These are phyloP conservation scores for Glaucopsyche alexis DNA, from an alignment of 2,888 invertebrate species.

Conservation along the genomic window DNA sequence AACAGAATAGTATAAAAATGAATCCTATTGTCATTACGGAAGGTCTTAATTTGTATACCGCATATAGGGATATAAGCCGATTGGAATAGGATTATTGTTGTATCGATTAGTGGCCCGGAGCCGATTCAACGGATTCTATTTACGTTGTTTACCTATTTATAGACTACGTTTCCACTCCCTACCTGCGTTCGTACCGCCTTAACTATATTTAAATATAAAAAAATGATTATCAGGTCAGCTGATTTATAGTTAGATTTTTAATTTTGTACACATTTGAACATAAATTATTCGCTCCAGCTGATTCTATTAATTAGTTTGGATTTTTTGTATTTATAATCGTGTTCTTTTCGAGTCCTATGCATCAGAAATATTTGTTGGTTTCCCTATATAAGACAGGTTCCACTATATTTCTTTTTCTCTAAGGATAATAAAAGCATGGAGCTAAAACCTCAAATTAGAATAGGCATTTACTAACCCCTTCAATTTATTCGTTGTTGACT, in stretches of 20 bases:
- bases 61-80: conserved; percentile 46
- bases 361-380: no score
- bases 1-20: conserved; percentile 38
- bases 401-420: no score
- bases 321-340: neutral
- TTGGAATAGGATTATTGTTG: conserved; percentile 46
- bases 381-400: no score
- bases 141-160: conserved; percentile 79
- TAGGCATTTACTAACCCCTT: no score
- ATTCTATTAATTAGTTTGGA: neutral
- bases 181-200: conserved; percentile 56
- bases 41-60: conserved; percentile 44
- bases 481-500: no score
- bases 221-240: neutral
- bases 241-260: neutral
- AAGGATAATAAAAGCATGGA: no score
- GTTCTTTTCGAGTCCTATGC: no score
- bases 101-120: conserved; percentile 75
- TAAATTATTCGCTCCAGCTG: neutral
- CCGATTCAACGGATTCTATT: conserved; percentile 76
- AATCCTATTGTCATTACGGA: conserved; percentile 36
- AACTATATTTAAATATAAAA: conserved; percentile 14
- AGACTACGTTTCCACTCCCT: conserved; percentile 64
- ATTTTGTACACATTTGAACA: neutral
- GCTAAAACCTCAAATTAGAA: no score